These are phyloP conservation scores for Dendrocincla tyrannina DNA, from an alignment of 2,797 vertebrate species.

Conservation along the genomic window DNA sequence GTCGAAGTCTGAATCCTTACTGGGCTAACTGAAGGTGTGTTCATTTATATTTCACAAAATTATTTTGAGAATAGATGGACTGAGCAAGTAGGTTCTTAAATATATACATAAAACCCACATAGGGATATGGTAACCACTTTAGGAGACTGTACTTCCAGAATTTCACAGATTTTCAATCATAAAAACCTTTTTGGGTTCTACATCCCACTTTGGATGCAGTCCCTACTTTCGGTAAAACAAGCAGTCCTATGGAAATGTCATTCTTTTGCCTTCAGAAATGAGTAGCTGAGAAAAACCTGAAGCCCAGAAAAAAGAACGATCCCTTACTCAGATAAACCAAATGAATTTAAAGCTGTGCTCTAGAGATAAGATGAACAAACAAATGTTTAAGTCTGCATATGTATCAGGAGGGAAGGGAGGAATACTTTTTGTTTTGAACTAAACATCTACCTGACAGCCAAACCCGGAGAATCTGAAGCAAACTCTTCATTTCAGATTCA, in stretches of 20 bases:
- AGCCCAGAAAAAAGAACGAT: neutral
- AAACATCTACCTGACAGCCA: neutral
- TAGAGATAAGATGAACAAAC: neutral
- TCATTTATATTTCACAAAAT: neutral
- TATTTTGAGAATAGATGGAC: neutral
- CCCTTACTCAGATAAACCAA: neutral
- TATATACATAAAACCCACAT: accelerated
- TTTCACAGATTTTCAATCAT: neutral
- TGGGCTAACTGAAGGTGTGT: neutral
- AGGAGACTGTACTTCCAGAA: neutral
- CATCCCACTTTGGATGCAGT: neutral
- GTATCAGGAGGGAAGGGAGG: neutral
- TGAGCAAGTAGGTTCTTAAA: neutral
- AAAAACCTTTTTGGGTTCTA: neutral
- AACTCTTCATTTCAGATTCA: slow-evolving; percentile 5
- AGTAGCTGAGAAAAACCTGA: neutral
- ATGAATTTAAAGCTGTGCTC: neutral
- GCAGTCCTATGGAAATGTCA: neutral
- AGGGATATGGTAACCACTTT: accelerated
- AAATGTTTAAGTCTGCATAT: neutral
- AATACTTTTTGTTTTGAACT: neutral
- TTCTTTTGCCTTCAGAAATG: neutral
- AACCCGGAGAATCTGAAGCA: neutral
- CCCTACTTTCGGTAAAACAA: neutral
- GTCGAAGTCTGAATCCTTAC: neutral